Evolutionary conservation across 2,113 vertebrate species (phyloP), one percentile per base, ranked within the genome.

Genomic region (Plotosus lineatus): DNA sequence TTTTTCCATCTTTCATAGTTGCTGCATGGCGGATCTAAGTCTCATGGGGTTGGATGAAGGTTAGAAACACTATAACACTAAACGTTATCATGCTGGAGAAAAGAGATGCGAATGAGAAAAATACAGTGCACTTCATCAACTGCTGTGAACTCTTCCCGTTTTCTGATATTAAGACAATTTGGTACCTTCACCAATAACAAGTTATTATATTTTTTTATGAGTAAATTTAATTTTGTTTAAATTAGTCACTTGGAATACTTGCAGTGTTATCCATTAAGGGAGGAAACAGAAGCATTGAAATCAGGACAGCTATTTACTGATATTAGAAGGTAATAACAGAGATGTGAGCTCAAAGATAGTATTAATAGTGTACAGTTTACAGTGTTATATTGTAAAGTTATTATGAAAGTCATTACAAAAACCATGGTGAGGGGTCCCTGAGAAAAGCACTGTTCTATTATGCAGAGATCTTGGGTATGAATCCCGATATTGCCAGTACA

Each of bases 321-420:
- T 76, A 89, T 85, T 78, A 84, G 83, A 74, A 82, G 69, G 71
- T 79, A 82, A 86, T 86, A 74, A 86, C 53, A 42, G 26, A 36
- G 69, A 80, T 51, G 80, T 60, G 55, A 76, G 46, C 65, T 69
- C 31, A 71, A 81, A 11, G 74, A 78, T 65, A 72, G 44, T 51
- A 11, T n/a, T n/a, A n/a, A n/a, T n/a, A n/a, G n/a, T n/a, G n/a
- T n/a, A n/a, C n/a, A n/a, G n/a, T n/a, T n/a, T n/a, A n/a, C n/a
- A n/a, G n/a, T n/a, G n/a, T n/a, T n/a, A n/a, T n/a, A n/a, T n/a
- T n/a, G n/a, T n/a, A n/a, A n/a, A n/a, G n/a, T n/a, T n/a, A n/a
- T n/a, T n/a, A n/a, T n/a, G n/a, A n/a, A n/a, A n/a, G n/a, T n/a
- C n/a, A n/a, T n/a, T n/a, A n/a, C n/a, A n/a, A n/a, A n/a, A n/a